phyloP scores from a whole-genome alignment of 2,888 invertebrate species.

The Pseudeuparius sepicola region DNA sequence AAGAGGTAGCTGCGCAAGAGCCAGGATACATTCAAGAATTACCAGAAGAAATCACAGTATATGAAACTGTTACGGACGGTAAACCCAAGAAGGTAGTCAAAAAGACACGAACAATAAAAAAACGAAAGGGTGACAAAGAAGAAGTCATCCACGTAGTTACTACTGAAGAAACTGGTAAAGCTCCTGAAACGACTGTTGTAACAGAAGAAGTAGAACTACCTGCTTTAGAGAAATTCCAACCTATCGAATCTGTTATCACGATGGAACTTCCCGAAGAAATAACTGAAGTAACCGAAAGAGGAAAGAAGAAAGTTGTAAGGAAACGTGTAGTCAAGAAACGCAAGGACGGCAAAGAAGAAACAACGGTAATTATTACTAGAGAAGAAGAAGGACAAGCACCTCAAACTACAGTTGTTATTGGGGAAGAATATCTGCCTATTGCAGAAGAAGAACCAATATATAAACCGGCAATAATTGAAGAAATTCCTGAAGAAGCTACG shows the following conservation, averaged over 20 bases:
- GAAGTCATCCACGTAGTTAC: slow-evolving; percentile 28
- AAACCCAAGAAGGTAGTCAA: slow-evolving; percentile 27
- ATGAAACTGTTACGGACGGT: slow-evolving; percentile 19
- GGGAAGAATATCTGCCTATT: slow-evolving; percentile 24
- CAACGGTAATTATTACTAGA: slow-evolving; percentile 34
- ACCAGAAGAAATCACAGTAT: slow-evolving; percentile 21
- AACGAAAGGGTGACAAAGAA: slow-evolving; percentile 28
- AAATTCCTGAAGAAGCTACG: slow-evolving; percentile 38
- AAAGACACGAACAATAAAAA: slow-evolving; percentile 31
- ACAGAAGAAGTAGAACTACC: slow-evolving; percentile 21
- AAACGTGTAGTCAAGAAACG: slow-evolving; percentile 28
- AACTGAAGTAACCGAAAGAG: slow-evolving; percentile 23
- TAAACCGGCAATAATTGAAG: slow-evolving; percentile 29
- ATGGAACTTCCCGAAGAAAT: slow-evolving; percentile 16
- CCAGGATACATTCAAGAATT: slow-evolving; percentile 5
- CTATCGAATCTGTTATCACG: slow-evolving; percentile 3
- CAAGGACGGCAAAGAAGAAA: slow-evolving; percentile 33
- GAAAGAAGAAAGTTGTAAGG: slow-evolving; percentile 28
- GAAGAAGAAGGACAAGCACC: slow-evolving; percentile 29
- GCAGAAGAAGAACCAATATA: slow-evolving; percentile 22
- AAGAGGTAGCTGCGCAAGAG: neutral
- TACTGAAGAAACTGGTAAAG: slow-evolving; percentile 24
- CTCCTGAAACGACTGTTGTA: slow-evolving; percentile 21
- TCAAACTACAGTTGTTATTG: slow-evolving; percentile 29
- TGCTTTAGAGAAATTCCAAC: neutral